Evolutionary conservation across 1,140 invertebrate species (phyloP), one percentile per base, ranked within the genome.

Genomic region (Hermatobates lingyangjiaoensis): DNA sequence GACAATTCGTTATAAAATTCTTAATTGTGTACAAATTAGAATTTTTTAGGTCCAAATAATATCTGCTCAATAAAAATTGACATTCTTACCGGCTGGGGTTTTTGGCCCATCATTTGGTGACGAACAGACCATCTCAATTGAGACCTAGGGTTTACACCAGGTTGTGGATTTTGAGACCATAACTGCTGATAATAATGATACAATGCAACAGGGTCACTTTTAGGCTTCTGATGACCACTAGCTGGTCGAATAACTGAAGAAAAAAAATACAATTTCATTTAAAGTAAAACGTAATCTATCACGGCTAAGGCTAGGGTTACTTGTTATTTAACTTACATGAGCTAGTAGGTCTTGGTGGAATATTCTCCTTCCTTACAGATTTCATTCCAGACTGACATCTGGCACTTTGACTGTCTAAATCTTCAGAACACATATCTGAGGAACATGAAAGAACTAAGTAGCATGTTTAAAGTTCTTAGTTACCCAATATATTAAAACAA

Each of bases 151-250:
- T 75, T 73, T 64, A 81, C 77, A 23, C 80, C 81, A 3, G 81
- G 81, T 27, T 83, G 70, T 58, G 75, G 76, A 42, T 80, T 73
- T 58, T 77, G 74, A n/a, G 74, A 72, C 82, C 82, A 86, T 56
- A 77, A 67, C 38, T 73, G 67, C 59, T 79, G 73, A 60, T 84
- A 86, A 54, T 81, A 75, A 46, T 84, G 80, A 61, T 83, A 86
- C 10, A 83, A 63, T 12, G 74, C 66, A 2, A 85, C 81, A 42
- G 82, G 81, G 63, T 84, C 81, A 60, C 27, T 30, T 20, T 58
- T 50, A 12, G 44, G 50, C 40, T 58, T 50, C 34, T 38, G 34
- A 45, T 58, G 21, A 21, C 46, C 47, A 39, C 58, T 50, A 39
- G 44, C 40, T n/a, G 55, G 53, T 48, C 66, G 61, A 52, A 74